These are phyloP conservation scores for Bombus sibiricus DNA, from an alignment of 1,140 invertebrate genomes.

Conservation along the genomic window DNA sequence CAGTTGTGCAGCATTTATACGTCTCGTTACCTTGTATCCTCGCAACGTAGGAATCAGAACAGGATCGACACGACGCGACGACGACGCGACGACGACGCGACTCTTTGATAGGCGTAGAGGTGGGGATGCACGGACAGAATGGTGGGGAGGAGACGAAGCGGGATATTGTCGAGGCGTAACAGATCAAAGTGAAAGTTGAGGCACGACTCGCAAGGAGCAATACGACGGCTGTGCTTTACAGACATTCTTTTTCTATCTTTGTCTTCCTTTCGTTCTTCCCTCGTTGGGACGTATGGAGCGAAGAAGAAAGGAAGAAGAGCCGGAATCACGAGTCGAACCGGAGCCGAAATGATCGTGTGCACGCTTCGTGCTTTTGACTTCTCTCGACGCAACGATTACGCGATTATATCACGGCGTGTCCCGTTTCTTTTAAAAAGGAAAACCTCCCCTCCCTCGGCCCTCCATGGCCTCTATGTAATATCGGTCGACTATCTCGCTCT, in stretches of 20 bases:
- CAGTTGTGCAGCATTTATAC: slow-evolving; percentile 38
- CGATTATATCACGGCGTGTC: slow-evolving; percentile 55
- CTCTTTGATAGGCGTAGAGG: background rate
- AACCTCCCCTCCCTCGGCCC: background rate
- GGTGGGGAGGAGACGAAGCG: slow-evolving; percentile 1
- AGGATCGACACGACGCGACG: slow-evolving; percentile 50
- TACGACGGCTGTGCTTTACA: slow-evolving; percentile 27
- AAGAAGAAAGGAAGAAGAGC: slow-evolving; percentile 60
- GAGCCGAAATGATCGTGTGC: slow-evolving; percentile 67
- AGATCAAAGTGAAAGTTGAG: slow-evolving; percentile 75
- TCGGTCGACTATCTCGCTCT: background rate
- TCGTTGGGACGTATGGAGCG: background rate
- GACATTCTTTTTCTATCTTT: slow-evolving; percentile 58
- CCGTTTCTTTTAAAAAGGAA: slow-evolving; percentile 39
- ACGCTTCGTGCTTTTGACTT: slow-evolving; percentile 45
- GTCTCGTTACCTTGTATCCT: slow-evolving; percentile 58
- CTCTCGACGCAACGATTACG: slow-evolving; percentile 56
- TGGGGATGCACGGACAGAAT: background rate
- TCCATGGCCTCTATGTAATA: background rate
- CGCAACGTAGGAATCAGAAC: slow-evolving; percentile 56
- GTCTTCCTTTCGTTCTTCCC: slow-evolving; percentile 30
- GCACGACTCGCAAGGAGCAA: slow-evolving; percentile 62
- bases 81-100: slow-evolving; percentile 46
- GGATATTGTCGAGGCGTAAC: slow-evolving; percentile 69
- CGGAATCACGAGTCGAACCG: slow-evolving; percentile 60